Conservation (phyloP, 1,140 invertebrate species). For the Neuroterus valhalla region DNA sequence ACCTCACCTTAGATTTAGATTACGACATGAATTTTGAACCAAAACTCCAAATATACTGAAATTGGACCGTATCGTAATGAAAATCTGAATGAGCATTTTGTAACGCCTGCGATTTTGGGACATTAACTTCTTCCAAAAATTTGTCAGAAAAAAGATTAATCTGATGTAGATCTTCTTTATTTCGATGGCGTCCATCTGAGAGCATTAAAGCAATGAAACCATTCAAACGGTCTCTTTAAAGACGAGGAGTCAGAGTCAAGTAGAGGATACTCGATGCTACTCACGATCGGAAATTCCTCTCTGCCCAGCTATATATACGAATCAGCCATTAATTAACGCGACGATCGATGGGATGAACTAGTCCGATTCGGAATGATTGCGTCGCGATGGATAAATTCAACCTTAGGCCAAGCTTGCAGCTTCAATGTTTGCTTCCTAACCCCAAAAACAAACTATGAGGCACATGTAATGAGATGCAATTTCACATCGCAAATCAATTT, state of each 20-base stretch:
- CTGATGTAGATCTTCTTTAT: too few relatives aligned
- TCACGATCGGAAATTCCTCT: conserved; percentile 21
- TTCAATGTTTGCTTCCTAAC: neutral
- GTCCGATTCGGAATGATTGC: conserved; percentile 9
- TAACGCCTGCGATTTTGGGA: too few relatives aligned
- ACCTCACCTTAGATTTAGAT: too few relatives aligned
- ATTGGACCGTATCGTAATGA: too few relatives aligned
- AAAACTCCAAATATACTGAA: too few relatives aligned
- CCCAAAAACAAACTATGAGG: neutral
- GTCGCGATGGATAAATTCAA: conserved; percentile 6
- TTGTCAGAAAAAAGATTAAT: neutral
- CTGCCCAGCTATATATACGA: neutral
- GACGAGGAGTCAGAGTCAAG: conserved; percentile 1
- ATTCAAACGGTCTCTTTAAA: neutral
- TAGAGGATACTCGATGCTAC: conserved; percentile 10
- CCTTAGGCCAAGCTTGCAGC: conserved; percentile 6
- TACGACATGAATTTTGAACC: too few relatives aligned
- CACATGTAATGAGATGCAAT: conserved; percentile 4
- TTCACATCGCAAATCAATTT: conserved; percentile 8
- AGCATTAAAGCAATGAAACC: neutral
- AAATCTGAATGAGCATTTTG: too few relatives aligned
- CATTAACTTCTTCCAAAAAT: neutral
- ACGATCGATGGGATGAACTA: conserved; percentile 23
- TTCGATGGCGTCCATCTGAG: neutral
- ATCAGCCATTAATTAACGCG: conserved; percentile 16